A percentile compares a stretch with the other conserved stretches of the same genome.
Evolutionary conservation across 1,140 invertebrate species (phyloP).

Genomic region (Notospermus geniculatus): DNA sequence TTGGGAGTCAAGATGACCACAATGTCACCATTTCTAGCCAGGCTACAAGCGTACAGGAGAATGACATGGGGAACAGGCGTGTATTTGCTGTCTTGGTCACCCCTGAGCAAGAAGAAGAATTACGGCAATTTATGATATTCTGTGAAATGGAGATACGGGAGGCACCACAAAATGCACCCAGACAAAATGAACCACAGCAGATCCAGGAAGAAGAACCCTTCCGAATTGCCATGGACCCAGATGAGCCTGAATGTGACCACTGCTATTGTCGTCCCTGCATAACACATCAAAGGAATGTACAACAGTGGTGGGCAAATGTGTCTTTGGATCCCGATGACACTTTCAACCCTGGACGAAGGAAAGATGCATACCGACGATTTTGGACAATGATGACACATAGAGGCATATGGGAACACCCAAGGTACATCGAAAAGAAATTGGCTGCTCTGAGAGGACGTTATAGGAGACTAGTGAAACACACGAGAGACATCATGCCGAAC

Average conservation of each 20-base stretch:
- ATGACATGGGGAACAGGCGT: not conserved
- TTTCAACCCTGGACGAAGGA: not conserved
- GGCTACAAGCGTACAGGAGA: not conserved
- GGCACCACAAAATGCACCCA: not conserved
- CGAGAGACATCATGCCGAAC: not conserved
- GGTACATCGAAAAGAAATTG: not conserved
- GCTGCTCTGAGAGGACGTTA: not conserved
- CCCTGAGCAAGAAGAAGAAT: not conserved
- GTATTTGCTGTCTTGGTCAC: not conserved
- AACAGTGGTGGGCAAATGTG: not conserved
- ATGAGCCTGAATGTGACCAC: not conserved
- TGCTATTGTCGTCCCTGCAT: constrained; percentile 6
- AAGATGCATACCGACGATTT: not conserved
- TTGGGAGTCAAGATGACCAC: too few species aligned
- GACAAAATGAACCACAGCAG: too few species aligned
- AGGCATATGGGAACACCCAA: not conserved
- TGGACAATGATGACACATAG: constrained; percentile 1
- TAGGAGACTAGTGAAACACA: not conserved
- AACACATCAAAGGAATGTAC: not conserved
- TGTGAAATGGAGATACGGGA: not conserved
- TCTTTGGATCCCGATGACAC: not conserved
- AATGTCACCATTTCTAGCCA: too few species aligned
- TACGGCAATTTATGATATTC: not conserved
- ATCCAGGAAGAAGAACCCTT: not conserved
- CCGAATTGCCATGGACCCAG: not conserved